Base-by-base conservation (phyloP, 2,113 vertebrate species). In the Nothobranchius kuhntae region DNA sequence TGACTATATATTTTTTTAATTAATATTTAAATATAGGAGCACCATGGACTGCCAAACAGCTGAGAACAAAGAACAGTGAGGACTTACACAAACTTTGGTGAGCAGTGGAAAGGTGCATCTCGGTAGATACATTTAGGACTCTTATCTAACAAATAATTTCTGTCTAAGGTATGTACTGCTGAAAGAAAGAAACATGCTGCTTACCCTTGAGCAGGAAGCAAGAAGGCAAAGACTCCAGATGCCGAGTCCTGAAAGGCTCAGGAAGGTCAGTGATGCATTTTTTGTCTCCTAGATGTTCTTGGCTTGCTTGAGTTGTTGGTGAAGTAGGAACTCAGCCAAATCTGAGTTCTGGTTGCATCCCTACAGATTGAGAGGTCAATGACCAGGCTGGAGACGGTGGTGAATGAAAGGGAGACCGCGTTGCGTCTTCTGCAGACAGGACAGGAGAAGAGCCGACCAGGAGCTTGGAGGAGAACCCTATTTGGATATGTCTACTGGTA, bases 71-170 rank as follows among this genome's bases (percentile, higher is more conserved):
- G 89, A 97, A 95, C 73, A 98, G 93, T 36, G 95, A 97, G 90
- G 97, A 99, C 75, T 90, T 99, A 63, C 98, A 99, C 90, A 98
- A 98, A 83, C 95, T 99, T 36, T 99, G 98, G 98, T 98, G 87
- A 88, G 82, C 36, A 10, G 9, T 0, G 30, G 9, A 48, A 53
- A 4, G 17, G 7, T 53, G 6, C n/a, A 2, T 47, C 13, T 26
- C 17, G 3, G 15, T 30, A 24, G 6, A 13, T 64, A 36, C 6
- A 15, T 38, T 15, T 6, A 2, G 66, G 13, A 14, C 7, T n/a
- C 21, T 12, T 77, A 14, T 6, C 9, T 40, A 40, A 75, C 11
- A 0, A 8, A 36, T 60, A 50, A 3, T 0, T 80, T 67, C 11
- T 88, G 13, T 50, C 59, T 45, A 54, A 99, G 98, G 98, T 99